Percentiles rank a stretch among this genome's conserved stretches.
These are phyloP conservation scores for Polymixis flavicincta DNA, from an alignment of 2,888 invertebrate species.

Conservation along the genomic window DNA sequence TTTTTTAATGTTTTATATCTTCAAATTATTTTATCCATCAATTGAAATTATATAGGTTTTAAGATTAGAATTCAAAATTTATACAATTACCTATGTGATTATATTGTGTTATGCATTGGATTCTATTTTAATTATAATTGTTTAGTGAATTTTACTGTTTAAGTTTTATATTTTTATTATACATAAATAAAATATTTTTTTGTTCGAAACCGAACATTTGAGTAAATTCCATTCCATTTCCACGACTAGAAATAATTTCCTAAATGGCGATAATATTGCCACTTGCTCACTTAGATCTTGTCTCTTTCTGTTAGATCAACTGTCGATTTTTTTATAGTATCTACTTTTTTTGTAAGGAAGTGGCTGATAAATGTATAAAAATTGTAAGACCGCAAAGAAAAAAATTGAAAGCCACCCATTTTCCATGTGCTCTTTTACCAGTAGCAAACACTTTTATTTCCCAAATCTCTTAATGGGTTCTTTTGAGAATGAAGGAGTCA, in stretches of 20 bases:
- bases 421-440: not conserved
- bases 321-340: too few relatives aligned
- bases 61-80: slow-evolving; percentile 5
- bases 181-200: slow-evolving; percentile 49
- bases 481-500: not conserved
- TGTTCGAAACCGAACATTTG: slow-evolving; percentile 16
- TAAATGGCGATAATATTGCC: not conserved
- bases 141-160: slow-evolving; percentile 34
- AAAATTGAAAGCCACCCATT: not conserved
- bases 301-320: too few relatives aligned
- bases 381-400: too few relatives aligned
- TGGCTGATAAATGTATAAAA: too few relatives aligned
- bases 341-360: not conserved
- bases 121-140: slow-evolving; percentile 31
- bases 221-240: too few relatives aligned
- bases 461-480: not conserved
- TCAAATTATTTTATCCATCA: slow-evolving; percentile 52
- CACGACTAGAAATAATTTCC: not conserved
- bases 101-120: slow-evolving; percentile 27
- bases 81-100: not conserved
- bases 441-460: not conserved
- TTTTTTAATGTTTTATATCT: slow-evolving; percentile 39
- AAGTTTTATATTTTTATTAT: slow-evolving; percentile 41
- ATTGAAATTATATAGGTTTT: slow-evolving; percentile 23
- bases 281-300: too few relatives aligned